Evolutionary conservation across 2,888 invertebrate species (phyloP), one percentile per base, ranked within the genome.

Genomic region (Idaea aversata): DNA sequence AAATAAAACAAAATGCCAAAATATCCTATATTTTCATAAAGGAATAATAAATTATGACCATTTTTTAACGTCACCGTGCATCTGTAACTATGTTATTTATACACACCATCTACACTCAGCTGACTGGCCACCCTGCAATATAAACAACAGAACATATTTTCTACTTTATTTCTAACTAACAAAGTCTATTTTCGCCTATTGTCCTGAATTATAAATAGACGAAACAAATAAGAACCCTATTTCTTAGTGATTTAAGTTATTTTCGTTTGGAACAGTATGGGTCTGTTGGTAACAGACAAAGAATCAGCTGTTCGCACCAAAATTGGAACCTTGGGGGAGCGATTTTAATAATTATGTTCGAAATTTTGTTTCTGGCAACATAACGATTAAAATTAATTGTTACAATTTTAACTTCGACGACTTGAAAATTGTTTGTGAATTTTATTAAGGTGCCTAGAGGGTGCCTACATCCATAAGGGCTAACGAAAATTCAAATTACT

Each of bases 261-360:
- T 47, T 47, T 47, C 10, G 47, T 47, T 47, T 47, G 47, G 3
- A 5, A 10, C 4, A 13, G 47, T 13, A 13, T 13, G 47, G 10
- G 47, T 3, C 13, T 47, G 7, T 3, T 13, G 47, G 47, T 47
- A 47, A 47, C 47, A 13, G 47, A 47, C 47, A 66, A 67, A 65
- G 66, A 70, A 71, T 73, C 72, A 74, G 74, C 73, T 74, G 73
- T 71, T 72, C 16, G 61, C 61, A 15, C 67, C 68, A 71, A 69
- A 69, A 69, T 67, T 67, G 69, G 38, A 66, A 62, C 64, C 66
- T 57, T 36, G 60, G 67, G 69, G 69, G 59, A 63, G 65, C 63
- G 67, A 64, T 71, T 68, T 69, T 69, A 66, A 71, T 70, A 67
- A 73, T 71, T 68, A 67, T 64, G 70, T 66, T 69, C 67, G 66